These are phyloP conservation scores for Neoascia interrupta DNA, from an alignment of 2,888 invertebrate species.

Conservation along the genomic window DNA sequence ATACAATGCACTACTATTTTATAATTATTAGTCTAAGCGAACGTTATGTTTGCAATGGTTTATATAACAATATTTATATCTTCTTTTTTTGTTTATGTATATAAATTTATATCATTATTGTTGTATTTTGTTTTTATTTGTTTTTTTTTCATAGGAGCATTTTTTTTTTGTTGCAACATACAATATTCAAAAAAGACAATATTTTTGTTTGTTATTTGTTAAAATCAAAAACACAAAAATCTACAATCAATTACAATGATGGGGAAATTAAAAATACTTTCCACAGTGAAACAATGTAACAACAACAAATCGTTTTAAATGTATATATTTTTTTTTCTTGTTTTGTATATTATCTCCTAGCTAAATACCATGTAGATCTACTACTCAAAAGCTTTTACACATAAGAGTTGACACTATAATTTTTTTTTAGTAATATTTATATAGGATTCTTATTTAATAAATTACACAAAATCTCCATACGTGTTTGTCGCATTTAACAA, in stretches of 20 bases:
- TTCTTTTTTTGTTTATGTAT: slow-evolving; percentile 14
- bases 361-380: slow-evolving; percentile 57
- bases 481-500: slow-evolving; percentile 22
- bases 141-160: slow-evolving; percentile 17
- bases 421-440: slow-evolving; percentile 2
- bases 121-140: neutral
- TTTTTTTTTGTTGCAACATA: slow-evolving; percentile 43
- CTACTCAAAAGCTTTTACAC: slow-evolving; percentile 53
- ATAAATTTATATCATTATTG: slow-evolving; percentile 1
- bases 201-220: neutral
- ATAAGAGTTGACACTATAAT: slow-evolving; percentile 45
- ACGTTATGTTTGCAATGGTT: slow-evolving; percentile 62
- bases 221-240: slow-evolving; percentile 2
- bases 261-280: slow-evolving; percentile 26
- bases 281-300: slow-evolving; percentile 56
- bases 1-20: slow-evolving; percentile 63
- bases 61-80: slow-evolving; percentile 59
- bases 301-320: slow-evolving; percentile 59
- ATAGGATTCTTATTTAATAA: slow-evolving; percentile 52
- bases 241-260: slow-evolving; percentile 13
- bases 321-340: slow-evolving; percentile 7
- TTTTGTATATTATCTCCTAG: slow-evolving; percentile 22
- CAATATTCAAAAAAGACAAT: slow-evolving; percentile 11
- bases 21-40: slow-evolving; percentile 63
- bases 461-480: slow-evolving; percentile 35